Evolutionary conservation across 1,140 invertebrate genomes (phyloP), one percentile per base, ranked within the genome.

Genomic region (Hypothenemus hampei): DNA sequence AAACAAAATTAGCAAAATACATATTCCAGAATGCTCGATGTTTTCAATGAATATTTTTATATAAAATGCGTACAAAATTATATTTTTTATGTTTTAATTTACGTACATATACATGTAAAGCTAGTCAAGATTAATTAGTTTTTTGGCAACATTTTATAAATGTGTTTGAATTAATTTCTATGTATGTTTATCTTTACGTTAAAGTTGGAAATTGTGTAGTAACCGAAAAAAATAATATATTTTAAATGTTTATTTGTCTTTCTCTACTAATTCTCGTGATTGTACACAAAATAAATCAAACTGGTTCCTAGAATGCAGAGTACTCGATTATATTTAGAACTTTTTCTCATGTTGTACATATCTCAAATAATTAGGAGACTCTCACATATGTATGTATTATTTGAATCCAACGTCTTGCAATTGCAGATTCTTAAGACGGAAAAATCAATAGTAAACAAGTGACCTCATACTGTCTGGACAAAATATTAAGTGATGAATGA

Each of bases 91-190:
- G n/a, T n/a, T n/a, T n/a, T n/a, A n/a, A n/a, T n/a, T n/a, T n/a
- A n/a, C n/a, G n/a, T n/a, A n/a, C n/a, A n/a, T n/a, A n/a, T n/a
- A n/a, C n/a, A n/a, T n/a, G n/a, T n/a, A n/a, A n/a, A n/a, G n/a
- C n/a, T n/a, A 41, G 45, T 33, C 45, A n/a, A 35, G 29, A 47
- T 47, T 47, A 47, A 47, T 47, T 35, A 21, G 20, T 18, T 6
- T 47, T 47, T 47, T 33, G 45, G 45, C 45, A 47, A 47, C 45
- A 47, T 35, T 47, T 44, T 44, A 26, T 44, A n/a, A 24, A n/a
- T 24, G 11, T 47, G 45, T 47, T 47, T 44, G 21, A 44, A 24
- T 44, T 44, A 44, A 24, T 44, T 26, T 21, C 39, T 4, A 8
- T 41, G 39, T 24, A 24, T 44, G 41, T 44, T 44, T 47, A 47